Conservation (phyloP, 2,797 vertebrate species). For the Myotis daubentonii region DNA sequence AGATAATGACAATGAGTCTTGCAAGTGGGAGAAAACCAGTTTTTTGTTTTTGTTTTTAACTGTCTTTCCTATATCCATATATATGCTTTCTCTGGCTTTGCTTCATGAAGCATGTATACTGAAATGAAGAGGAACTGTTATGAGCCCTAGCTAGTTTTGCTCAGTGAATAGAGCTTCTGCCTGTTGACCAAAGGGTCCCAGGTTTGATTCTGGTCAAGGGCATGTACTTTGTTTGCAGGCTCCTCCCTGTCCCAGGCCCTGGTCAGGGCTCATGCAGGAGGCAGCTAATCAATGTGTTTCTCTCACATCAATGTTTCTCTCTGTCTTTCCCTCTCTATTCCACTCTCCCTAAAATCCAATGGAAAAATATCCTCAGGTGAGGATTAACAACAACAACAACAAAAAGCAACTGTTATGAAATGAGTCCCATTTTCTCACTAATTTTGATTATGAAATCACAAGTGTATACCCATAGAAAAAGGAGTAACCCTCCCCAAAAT, state of each 20-base stretch:
- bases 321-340: too few species aligned
- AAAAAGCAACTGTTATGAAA: background rate
- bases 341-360: too few species aligned
- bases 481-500: background rate
- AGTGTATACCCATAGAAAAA: background rate
- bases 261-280: too few species aligned
- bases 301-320: too few species aligned
- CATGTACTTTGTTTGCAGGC: too few species aligned
- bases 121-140: background rate
- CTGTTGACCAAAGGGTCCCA: too few species aligned
- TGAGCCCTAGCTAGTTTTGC: background rate
- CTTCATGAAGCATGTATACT: background rate
- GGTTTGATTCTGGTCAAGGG: too few species aligned
- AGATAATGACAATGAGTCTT: background rate
- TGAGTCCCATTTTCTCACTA: background rate
- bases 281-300: too few species aligned
- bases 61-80: background rate
- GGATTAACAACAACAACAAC: too few species aligned
- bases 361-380: too few species aligned
- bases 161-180: too few species aligned
- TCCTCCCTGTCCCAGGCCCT: too few species aligned
- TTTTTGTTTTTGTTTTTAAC: background rate
- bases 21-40: background rate
- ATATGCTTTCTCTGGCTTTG: background rate
- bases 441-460: conserved; percentile 50